A percentile compares a stretch with the other conserved stretches of the same genome.
These are phyloP conservation scores for Corapipo altera DNA, from an alignment of 2,113 vertebrate species.

Conservation along the genomic window DNA sequence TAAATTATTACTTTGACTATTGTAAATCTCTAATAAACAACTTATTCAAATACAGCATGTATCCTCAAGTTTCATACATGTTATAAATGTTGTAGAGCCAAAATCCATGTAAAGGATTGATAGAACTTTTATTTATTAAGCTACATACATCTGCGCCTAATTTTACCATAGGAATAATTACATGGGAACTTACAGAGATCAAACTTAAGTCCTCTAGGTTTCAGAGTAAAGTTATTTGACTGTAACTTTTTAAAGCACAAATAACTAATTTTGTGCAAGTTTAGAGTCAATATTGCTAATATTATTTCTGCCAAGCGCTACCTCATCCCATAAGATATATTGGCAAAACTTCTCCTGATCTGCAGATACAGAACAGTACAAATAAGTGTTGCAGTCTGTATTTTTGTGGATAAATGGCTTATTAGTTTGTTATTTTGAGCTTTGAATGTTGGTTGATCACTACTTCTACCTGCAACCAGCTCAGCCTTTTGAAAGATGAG, in stretches of 20 bases:
- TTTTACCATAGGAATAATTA: neutral
- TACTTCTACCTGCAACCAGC: neutral
- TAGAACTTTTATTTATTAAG: neutral
- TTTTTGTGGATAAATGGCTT: neutral
- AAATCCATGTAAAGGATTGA: neutral
- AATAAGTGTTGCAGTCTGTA: neutral
- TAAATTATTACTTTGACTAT: slow-evolving; percentile 13
- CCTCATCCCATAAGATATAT: neutral
- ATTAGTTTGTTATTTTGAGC: neutral
- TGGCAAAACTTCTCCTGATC: neutral
- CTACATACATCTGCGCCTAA: neutral
- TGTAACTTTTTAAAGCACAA: neutral
- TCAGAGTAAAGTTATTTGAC: neutral
- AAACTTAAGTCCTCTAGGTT: neutral
- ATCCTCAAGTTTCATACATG: neutral
- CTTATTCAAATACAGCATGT: slow-evolving; percentile 13
- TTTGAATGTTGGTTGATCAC: neutral
- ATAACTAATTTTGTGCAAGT: neutral
- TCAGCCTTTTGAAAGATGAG: neutral
- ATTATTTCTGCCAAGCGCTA: neutral
- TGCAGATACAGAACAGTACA: neutral
- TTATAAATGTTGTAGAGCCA: neutral
- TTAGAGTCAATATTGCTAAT: neutral
- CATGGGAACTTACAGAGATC: neutral
- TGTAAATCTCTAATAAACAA: neutral